Evolutionary conservation across 2,797 vertebrate species (phyloP).

Genomic region (Oreortyx pictus): DNA sequence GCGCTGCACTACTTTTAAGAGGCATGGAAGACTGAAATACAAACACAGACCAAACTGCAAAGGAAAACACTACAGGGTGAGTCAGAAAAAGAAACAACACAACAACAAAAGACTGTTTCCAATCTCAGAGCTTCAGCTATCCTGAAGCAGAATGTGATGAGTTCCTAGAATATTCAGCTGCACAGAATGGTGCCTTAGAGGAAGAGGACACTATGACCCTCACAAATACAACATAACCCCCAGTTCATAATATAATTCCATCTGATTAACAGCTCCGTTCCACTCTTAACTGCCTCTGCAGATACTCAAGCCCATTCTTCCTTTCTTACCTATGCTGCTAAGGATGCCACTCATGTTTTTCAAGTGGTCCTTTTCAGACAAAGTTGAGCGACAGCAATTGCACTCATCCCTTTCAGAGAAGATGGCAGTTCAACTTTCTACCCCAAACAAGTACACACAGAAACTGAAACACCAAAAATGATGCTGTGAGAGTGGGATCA

Average conservation of each 20-base stretch:
- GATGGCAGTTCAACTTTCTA: not conserved
- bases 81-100: not conserved
- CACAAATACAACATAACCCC: not conserved
- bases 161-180: not conserved
- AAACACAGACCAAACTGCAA: not conserved
- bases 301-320: not conserved
- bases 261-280: not conserved
- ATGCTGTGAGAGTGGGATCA: not conserved
- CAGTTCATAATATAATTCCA: not conserved
- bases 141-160: not conserved
- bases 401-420: not conserved
- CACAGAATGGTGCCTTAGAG: not conserved
- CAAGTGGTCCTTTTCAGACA: not conserved
- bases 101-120: not conserved
- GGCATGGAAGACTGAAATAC: not conserved
- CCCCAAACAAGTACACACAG: fast-evolving
- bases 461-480: not conserved
- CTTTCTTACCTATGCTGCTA: not conserved
- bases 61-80: not conserved
- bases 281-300: not conserved
- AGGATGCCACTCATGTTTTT: not conserved
- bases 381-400: not conserved
- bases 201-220: fast-evolving
- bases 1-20: not conserved
- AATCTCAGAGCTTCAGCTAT: not conserved